phyloP scores from a whole-genome alignment of 1,140 invertebrate genomes.

The Lordiphosa collinella region DNA sequence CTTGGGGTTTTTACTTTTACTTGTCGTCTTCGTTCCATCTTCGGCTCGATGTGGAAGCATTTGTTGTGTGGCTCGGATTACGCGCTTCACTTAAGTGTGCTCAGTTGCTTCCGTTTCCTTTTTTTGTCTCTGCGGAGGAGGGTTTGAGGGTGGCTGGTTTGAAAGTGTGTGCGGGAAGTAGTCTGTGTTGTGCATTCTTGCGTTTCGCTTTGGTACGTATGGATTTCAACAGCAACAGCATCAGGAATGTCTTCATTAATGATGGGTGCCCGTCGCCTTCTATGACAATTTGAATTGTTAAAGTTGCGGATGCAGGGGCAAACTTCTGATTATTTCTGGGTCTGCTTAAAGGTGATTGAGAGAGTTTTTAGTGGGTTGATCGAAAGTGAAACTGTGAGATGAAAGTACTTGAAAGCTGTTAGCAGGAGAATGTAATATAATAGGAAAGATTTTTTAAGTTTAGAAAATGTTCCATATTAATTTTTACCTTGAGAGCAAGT shows the following conservation, averaged over 20 bases:
- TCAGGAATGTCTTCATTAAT: conserved; percentile 62
- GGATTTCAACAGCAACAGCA: conserved; percentile 31
- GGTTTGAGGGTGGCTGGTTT: neutral
- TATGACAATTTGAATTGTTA: conserved; percentile 8
- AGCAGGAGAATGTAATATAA: too few species aligned
- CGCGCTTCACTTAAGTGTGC: conserved; percentile 75
- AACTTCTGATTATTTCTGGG: neutral
- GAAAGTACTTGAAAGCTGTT: too few species aligned
- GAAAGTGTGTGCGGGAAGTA: conserved; percentile 2
- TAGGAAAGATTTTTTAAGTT: too few species aligned
- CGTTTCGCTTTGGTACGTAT: conserved; percentile 32
- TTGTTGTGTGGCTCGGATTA: conserved; percentile 75
- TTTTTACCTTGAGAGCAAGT: too few species aligned
- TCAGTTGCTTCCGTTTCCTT: conserved; percentile 65
- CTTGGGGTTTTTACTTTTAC: conserved; percentile 20
- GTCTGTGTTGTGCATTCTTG: conserved; percentile 32
- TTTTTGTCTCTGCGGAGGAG: conserved; percentile 18
- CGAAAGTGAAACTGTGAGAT: neutral
- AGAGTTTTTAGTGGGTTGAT: neutral
- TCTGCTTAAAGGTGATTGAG: conserved; percentile 1
- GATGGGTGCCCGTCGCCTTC: conserved; percentile 40
- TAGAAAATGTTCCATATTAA: too few species aligned
- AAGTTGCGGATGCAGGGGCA: neutral
- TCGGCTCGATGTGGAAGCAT: conserved; percentile 36
- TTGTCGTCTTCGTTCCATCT: conserved; percentile 6